These are phyloP conservation scores for Raphicerus campestris DNA, from an alignment of 2,113 vertebrate genomes.

Conservation along the genomic window DNA sequence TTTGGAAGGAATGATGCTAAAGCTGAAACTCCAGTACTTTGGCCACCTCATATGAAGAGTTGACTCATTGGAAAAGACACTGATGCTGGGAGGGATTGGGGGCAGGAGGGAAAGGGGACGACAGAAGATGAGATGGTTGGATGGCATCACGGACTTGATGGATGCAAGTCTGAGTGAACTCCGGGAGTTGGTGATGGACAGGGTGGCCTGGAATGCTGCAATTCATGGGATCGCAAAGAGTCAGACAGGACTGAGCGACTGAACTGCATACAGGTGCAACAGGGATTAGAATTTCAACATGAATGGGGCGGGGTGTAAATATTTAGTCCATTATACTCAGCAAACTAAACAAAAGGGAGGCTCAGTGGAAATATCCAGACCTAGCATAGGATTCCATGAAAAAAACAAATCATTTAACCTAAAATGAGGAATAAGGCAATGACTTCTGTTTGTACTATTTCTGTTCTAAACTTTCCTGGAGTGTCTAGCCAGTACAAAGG, in stretches of 20 bases:
- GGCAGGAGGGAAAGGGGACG: too few relatives aligned
- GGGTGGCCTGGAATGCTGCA: too few relatives aligned
- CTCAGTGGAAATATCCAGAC: not conserved
- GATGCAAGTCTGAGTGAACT: too few relatives aligned
- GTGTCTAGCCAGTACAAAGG: not conserved
- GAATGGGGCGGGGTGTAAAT: not conserved
- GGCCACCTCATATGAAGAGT: too few relatives aligned
- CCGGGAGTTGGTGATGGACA: too few relatives aligned
- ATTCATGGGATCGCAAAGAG: too few relatives aligned
- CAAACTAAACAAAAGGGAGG: not conserved
- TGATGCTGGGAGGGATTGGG: too few relatives aligned
- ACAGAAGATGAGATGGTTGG: too few relatives aligned
- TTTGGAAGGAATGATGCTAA: too few relatives aligned
- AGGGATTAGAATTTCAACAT: not conserved
- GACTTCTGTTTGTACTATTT: not conserved
- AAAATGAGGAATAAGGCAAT: not conserved
- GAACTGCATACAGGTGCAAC: not conserved
- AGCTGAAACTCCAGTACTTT: too few relatives aligned
- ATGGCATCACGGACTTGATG: too few relatives aligned
- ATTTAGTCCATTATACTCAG: not conserved
- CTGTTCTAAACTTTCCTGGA: not conserved
- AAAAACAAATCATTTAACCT: not conserved
- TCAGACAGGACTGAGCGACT: rapidly evolving
- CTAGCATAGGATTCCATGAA: not conserved
- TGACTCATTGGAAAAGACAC: too few relatives aligned